These are phyloP conservation scores for Pachydiplax longipennis DNA, from an alignment of 2,888 invertebrate species.

Conservation along the genomic window DNA sequence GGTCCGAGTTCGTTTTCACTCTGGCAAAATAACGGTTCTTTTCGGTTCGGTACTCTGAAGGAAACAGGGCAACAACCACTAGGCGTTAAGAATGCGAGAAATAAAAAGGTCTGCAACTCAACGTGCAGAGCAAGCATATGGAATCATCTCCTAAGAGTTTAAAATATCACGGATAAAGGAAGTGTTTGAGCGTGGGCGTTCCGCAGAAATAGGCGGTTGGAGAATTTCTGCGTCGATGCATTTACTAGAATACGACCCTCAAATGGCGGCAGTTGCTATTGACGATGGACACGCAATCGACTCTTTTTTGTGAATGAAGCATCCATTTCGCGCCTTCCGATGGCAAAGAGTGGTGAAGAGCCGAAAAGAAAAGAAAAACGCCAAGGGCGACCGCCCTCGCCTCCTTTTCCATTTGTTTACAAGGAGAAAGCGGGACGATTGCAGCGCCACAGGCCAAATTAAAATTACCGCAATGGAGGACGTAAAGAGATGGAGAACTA, in stretches of 20 bases:
- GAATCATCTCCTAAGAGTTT: too few species aligned
- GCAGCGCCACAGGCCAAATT: not conserved
- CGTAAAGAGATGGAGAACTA: not conserved
- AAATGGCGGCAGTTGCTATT: not conserved
- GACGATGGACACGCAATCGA: not conserved
- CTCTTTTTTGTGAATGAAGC: not conserved
- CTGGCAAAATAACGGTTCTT: too few species aligned
- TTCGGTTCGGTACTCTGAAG: too few species aligned
- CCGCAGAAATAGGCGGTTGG: too few species aligned
- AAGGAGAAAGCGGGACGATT: not conserved
- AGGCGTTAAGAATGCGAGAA: too few species aligned
- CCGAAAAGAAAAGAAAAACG: not conserved
- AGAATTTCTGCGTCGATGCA: not conserved
- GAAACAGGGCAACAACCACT: too few species aligned
- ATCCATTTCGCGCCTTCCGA: not conserved
- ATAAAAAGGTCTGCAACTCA: too few species aligned
- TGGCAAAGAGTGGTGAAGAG: not conserved
- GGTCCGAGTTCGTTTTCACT: too few species aligned
- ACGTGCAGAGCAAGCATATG: too few species aligned
- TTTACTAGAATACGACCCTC: not conserved
- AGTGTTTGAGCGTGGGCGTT: not conserved
- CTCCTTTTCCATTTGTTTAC: not conserved
- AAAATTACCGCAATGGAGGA: not conserved
- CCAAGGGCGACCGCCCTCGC: not conserved
- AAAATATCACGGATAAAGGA: not conserved